Conservation (phyloP, 1,140 invertebrate species). For the Orchesella cincta region DNA sequence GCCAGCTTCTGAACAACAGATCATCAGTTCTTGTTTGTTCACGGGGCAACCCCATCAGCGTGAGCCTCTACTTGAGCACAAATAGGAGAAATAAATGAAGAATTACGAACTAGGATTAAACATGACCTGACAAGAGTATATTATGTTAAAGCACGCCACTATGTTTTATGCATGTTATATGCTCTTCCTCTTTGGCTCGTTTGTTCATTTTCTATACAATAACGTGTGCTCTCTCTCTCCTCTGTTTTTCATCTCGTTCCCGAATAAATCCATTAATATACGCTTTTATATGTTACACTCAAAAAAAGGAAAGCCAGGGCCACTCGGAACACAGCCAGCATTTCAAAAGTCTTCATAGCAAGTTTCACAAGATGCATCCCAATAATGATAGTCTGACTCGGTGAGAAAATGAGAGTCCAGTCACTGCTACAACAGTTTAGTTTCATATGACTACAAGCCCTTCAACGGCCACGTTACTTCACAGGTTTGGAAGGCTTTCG, state of each 20-base stretch:
- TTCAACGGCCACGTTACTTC: background rate
- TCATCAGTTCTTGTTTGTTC: conserved; percentile 28
- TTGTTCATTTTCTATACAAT: conserved; percentile 1
- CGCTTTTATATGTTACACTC: too few species aligned
- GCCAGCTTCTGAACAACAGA: background rate
- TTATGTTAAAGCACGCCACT: conserved; percentile 24
- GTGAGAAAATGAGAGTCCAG: background rate
- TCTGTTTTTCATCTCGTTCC: conserved; percentile 4
- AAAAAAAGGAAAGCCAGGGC: too few species aligned
- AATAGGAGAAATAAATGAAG: conserved; percentile 23
- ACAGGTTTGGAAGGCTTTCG: too few species aligned
- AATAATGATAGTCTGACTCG: background rate
- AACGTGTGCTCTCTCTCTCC: background rate
- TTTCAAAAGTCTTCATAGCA: too few species aligned
- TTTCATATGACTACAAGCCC: background rate
- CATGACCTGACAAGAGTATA: conserved; percentile 23
- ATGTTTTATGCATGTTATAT: conserved; percentile 22
- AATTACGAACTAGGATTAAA: conserved; percentile 30
- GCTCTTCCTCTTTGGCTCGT: background rate
- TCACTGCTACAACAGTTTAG: background rate
- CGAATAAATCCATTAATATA: conserved; percentile 25
- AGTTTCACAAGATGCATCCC: background rate
- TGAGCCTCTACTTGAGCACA: conserved; percentile 25
- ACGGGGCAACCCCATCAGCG: conserved; percentile 1
- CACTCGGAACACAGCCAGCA: too few species aligned